A percentile compares a stretch with the other conserved stretches of the same genome.
Conservation (phyloP, 1,140 invertebrate species). For the Ips nitidus region DNA sequence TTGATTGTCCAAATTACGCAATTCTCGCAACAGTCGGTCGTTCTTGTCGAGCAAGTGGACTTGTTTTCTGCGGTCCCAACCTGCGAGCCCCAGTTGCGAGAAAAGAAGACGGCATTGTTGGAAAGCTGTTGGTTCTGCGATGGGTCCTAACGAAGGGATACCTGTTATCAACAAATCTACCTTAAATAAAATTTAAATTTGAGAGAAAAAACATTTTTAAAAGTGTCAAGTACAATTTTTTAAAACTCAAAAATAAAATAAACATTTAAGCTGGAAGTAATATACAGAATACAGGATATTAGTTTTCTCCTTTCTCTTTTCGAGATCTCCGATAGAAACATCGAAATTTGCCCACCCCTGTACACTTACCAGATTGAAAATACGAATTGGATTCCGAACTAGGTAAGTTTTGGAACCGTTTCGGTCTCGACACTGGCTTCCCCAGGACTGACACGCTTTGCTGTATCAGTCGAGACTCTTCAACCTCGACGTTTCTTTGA, state of each 20-base stretch:
- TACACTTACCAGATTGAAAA: conserved; percentile 4
- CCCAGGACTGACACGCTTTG: conserved; percentile 44
- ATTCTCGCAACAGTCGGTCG: conserved; percentile 86
- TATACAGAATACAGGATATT: too few species aligned
- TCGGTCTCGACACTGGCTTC: conserved; percentile 43
- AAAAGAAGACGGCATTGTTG: conserved; percentile 85
- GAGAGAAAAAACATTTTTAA: not conserved
- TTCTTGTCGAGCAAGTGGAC: conserved; percentile 88
- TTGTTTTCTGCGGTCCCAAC: conserved; percentile 83
- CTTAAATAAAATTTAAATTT: not conserved
- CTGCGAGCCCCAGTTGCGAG: conserved; percentile 85
- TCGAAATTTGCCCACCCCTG: not conserved
- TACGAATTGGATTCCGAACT: conserved; percentile 16
- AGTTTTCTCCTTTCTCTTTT: not conserved
- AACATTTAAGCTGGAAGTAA: too few species aligned
- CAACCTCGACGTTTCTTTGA: conserved; percentile 76
- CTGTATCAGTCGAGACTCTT: conserved; percentile 51
- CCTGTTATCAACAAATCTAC: conserved; percentile 35
- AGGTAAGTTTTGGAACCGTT: conserved; percentile 10
- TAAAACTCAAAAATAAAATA: too few species aligned
- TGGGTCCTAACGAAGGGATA: conserved; percentile 21
- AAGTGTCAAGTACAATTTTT: not conserved
- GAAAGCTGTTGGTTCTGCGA: conserved; percentile 62
- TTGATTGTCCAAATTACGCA: conserved; percentile 91
- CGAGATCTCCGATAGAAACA: not conserved